Evolutionary conservation across 2,888 invertebrate genomes (phyloP), one percentile per base, ranked within the genome.

Genomic region (Synanthedon tipuliformis): DNA sequence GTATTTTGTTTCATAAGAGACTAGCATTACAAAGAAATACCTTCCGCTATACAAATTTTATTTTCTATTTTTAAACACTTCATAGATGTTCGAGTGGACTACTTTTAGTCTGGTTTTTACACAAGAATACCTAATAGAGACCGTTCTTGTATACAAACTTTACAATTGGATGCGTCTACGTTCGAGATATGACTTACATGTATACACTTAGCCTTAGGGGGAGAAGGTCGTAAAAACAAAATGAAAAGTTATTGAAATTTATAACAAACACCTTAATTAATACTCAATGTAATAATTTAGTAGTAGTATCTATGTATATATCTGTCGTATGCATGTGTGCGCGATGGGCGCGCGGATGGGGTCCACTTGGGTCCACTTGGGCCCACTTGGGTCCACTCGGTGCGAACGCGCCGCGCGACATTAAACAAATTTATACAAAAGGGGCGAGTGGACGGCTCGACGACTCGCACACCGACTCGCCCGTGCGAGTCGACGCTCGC

Each of bases 11-110:
- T 86, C 84, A 85, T 85, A 86, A 86, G 85, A 87, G 83, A 86
- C 87, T 87, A 87, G 87, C 86, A 85, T 85, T 86, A 87, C 84
- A 86, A 87, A 87, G 85, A 82, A 87, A 87, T 85, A 86, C 79
- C 81, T 82, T 85, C 86, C 85, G 86, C 86, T 87, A 87, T 86
- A 86, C 85, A 84, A 83, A 10, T 82, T 85, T 76, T 80, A 84
- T 83, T 81, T 80, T 79, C 81, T 82, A 82, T 83, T 81, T 23
- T 55, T 76, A 83, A 86, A 85, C 84, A 84, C 81, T 81, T 79
- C 70, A 80, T 79, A 84, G 83, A 85, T 84, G 85, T 82, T 81
- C 73, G 81, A 81, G 78, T 82, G 82, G 83, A 77, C 83, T 82
- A 82, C 81, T 73, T 75, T 23, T 23, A 23, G 23, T 23, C 74